These are phyloP conservation scores for Panagrolaimus sp. DNA, from an alignment of 1,140 invertebrate genomes.

Conservation along the genomic window DNA sequence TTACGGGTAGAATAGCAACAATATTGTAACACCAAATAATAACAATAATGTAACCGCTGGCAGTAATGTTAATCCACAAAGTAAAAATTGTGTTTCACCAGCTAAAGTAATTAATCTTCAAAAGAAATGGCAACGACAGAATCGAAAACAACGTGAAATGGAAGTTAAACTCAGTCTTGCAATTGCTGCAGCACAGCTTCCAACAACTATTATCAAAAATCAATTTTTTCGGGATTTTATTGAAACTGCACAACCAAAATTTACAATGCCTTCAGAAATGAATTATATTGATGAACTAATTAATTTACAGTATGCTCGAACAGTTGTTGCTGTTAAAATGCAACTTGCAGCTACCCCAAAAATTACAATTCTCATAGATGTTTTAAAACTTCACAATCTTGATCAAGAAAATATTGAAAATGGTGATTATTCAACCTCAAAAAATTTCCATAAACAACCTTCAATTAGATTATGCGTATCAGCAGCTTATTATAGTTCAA, in stretches of 20 bases:
- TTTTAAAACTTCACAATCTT: too few species aligned
- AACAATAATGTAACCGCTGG: too few species aligned
- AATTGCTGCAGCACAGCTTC: conserved; percentile 36
- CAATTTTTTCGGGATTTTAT: conserved; percentile 44
- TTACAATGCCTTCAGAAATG: conserved; percentile 35
- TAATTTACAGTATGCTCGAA: conserved; percentile 18
- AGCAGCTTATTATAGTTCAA: conserved; percentile 24
- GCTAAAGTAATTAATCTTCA: too few species aligned
- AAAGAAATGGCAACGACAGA: conserved; percentile 36
- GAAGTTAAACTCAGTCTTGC: conserved; percentile 28
- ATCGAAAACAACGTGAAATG: conserved; percentile 39
- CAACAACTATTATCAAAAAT: conserved; percentile 23
- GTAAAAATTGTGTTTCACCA: too few species aligned
- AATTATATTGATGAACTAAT: conserved; percentile 31
- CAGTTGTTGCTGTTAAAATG: conserved; percentile 20
- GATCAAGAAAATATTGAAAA: background rate
- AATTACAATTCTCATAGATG: conserved; percentile 31
- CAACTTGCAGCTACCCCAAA: conserved; percentile 16
- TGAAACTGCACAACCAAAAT: conserved; percentile 46
- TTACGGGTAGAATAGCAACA: too few species aligned
- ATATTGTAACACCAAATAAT: too few species aligned
- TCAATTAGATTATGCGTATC: too few species aligned
- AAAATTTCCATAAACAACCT: too few species aligned
- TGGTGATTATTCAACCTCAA: background rate
- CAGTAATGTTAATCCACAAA: too few species aligned